A percentile compares a stretch with the other conserved stretches of the same genome.
These are phyloP conservation scores for Anoura caudifer DNA, from an alignment of 2,113 vertebrate genomes.

Conservation along the genomic window DNA sequence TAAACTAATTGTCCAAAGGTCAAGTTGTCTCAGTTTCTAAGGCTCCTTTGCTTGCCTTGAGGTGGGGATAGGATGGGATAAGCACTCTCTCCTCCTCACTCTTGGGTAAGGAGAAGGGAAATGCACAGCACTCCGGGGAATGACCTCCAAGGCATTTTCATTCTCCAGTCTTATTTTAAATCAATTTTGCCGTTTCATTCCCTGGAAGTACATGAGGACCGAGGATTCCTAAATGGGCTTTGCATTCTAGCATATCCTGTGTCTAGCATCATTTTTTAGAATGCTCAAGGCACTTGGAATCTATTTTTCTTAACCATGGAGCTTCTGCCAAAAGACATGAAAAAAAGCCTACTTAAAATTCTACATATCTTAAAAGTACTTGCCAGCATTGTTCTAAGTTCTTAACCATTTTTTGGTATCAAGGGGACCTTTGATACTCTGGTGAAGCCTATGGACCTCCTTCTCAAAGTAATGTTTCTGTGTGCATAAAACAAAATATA, in stretches of 20 bases:
- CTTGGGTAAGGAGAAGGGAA: neutral
- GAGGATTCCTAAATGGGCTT: neutral
- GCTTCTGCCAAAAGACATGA: neutral
- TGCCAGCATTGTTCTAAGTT: neutral
- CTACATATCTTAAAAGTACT: neutral
- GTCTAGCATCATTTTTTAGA: neutral
- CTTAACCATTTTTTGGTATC: neutral
- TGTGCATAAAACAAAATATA: neutral
- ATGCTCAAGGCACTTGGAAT: neutral
- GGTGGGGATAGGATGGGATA: neutral
- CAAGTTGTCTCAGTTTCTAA: neutral
- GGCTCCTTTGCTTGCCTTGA: neutral
- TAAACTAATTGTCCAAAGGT: neutral
- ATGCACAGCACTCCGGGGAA: neutral
- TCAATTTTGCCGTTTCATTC: neutral
- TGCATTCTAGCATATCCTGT: neutral
- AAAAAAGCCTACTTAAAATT: neutral
- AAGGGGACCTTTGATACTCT: neutral
- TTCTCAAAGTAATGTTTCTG: conserved; percentile 4
- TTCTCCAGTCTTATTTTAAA: neutral
- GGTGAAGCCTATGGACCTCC: neutral
- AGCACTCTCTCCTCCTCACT: neutral
- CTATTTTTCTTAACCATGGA: neutral
- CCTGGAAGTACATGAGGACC: neutral
- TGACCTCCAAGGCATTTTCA: neutral